These are phyloP conservation scores for Folsomia manolachei DNA, from an alignment of 2,888 invertebrate species.

Conservation along the genomic window DNA sequence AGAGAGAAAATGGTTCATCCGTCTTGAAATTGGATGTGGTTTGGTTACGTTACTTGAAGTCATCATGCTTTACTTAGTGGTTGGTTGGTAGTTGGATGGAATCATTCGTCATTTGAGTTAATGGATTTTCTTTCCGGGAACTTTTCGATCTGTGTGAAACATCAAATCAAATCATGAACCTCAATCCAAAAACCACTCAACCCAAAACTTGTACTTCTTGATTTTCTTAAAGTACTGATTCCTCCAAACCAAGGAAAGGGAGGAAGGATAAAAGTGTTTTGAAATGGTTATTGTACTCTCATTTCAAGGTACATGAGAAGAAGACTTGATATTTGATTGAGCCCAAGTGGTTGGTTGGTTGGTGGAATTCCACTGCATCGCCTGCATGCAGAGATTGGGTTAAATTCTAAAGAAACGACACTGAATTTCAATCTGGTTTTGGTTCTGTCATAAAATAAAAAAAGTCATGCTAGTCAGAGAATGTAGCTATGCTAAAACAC, in stretches of 20 bases:
- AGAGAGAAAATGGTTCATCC: not conserved
- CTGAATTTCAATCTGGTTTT: slow-evolving; percentile 10
- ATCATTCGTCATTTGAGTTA: slow-evolving; percentile 6
- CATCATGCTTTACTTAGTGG: too few relatives aligned
- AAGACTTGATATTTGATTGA: not conserved
- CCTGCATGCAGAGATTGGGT: not conserved
- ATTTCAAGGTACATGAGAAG: not conserved
- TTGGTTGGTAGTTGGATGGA: not conserved
- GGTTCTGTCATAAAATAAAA: slow-evolving; percentile 7
- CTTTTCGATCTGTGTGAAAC: not conserved
- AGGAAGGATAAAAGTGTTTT: not conserved
- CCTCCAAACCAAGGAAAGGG: too few relatives aligned
- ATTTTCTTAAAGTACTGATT: too few relatives aligned
- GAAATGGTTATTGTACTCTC: not conserved
- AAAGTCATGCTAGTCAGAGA: not conserved
- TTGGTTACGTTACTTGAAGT: too few relatives aligned
- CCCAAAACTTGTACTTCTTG: not conserved
- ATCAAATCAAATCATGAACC: not conserved
- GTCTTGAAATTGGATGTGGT: not conserved
- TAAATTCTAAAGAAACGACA: slow-evolving; percentile 5
- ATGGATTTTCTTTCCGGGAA: slow-evolving; percentile 8
- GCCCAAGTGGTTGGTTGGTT: not conserved
- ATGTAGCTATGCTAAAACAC: not conserved
- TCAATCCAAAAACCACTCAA: too few relatives aligned
- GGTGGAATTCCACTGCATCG: not conserved